phyloP scores from a whole-genome alignment of 2,113 vertebrate genomes.

The Spizaetus ornatus region DNA sequence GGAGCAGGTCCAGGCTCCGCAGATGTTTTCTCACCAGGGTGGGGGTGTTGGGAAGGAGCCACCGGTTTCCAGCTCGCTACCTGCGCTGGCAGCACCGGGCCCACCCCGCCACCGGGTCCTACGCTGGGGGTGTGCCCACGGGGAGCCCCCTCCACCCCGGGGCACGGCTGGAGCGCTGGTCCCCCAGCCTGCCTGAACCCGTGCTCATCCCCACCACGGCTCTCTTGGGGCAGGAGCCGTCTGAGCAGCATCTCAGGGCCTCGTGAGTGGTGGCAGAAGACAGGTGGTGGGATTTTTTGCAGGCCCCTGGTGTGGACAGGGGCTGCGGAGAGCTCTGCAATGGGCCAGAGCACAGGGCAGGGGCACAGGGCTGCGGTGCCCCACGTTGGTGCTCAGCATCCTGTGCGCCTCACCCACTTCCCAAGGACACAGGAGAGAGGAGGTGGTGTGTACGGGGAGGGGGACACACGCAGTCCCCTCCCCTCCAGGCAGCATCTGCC shows the following conservation, averaged over 20 bases:
- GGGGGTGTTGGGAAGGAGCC: neutral
- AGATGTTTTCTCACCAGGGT: neutral
- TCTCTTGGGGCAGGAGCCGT: accelerated
- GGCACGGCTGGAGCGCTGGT: too few relatives aligned
- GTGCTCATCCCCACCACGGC: neutral
- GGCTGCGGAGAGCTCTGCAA: neutral
- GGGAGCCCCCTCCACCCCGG: accelerated
- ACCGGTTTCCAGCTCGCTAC: too few relatives aligned
- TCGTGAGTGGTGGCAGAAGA: accelerated
- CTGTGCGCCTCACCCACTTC: accelerated
- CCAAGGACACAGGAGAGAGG: neutral
- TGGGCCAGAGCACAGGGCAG: neutral
- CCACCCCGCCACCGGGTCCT: neutral
- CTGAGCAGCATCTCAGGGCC: neutral
- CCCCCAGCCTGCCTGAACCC: neutral
- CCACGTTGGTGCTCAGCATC: neutral
- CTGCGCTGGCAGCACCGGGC: too few relatives aligned
- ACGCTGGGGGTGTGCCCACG: too few relatives aligned
- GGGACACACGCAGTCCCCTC: neutral
- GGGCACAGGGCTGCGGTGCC: neutral
- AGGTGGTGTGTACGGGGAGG: neutral
- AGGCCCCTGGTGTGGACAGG: accelerated
- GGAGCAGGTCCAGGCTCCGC: neutral
- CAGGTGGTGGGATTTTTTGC: neutral
- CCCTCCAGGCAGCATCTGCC: neutral